Evolutionary conservation across 2,797 vertebrate species (phyloP).

Genomic region (Galago senegalensis): DNA sequence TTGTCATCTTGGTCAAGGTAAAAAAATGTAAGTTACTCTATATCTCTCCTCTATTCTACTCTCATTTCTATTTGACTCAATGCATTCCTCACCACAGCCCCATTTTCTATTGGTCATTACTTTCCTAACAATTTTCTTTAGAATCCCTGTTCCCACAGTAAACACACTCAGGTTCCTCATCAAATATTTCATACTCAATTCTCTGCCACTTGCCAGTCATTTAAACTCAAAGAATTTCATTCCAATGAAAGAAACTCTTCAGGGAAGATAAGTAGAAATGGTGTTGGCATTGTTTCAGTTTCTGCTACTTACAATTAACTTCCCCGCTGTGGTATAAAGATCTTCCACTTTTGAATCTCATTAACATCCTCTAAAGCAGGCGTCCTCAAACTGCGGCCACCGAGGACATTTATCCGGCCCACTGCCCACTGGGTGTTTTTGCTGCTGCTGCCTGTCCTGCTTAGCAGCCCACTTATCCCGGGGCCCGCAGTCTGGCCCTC

Average conservation of each 20-base stretch:
- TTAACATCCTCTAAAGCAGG: neutral
- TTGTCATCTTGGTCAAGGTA: conserved; percentile 2
- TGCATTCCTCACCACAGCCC: neutral
- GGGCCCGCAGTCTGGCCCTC: no score
- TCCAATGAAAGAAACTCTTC: conserved; percentile 17
- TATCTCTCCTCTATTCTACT: neutral
- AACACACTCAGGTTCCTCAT: conserved; percentile 21
- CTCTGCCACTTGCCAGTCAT: neutral
- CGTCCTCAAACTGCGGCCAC: no score
- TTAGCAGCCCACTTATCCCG: no score
- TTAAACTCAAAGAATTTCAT: conserved; percentile 15
- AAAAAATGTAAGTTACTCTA: neutral
- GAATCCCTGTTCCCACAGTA: neutral
- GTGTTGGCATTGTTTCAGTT: neutral
- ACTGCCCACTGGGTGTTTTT: no score
- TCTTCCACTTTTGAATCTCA: conserved; percentile 17
- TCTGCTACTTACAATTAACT: neutral
- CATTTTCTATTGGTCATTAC: conserved; percentile 7
- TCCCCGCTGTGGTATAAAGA: neutral
- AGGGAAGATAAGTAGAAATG: neutral
- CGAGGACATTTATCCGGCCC: no score
- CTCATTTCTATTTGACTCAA: conserved; percentile 64
- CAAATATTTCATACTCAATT: neutral
- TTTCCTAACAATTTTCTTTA: conserved; percentile 24
- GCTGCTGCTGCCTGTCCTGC: no score